Evolutionary conservation across 2,797 vertebrate species (phyloP).

Genomic region (Rhynchonycteris naso): DNA sequence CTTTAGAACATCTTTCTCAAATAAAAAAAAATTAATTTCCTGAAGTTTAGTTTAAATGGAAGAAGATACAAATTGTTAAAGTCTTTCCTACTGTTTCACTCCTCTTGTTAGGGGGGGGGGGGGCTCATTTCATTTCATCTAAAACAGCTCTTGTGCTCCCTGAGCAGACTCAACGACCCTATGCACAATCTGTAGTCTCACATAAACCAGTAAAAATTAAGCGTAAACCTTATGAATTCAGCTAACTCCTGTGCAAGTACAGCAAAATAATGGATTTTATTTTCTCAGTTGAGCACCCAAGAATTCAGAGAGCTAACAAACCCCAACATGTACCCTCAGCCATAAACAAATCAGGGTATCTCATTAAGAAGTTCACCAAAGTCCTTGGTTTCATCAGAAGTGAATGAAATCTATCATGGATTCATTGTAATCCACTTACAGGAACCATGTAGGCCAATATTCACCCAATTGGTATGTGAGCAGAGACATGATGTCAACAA

Average conservation of each 20-base stretch:
- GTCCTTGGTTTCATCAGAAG: constrained; percentile 78
- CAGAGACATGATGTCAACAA: constrained; percentile 75
- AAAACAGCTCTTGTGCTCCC: constrained; percentile 35
- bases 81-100: constrained; percentile 11
- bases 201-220: constrained; percentile 52
- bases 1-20: constrained; percentile 36
- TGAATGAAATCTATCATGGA: constrained; percentile 77
- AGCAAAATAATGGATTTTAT: constrained; percentile 54
- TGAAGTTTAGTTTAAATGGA: constrained; percentile 21
- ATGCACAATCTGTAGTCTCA: constrained; percentile 41
- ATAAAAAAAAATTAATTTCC: not conserved
- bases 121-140: not conserved
- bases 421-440: constrained; percentile 78
- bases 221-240: constrained; percentile 37
- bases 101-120: not conserved
- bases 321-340: constrained; percentile 58
- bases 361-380: constrained; percentile 76
- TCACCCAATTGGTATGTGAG: constrained; percentile 80
- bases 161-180: constrained; percentile 1
- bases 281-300: not conserved
- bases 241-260: constrained; percentile 59
- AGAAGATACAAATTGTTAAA: constrained; percentile 16
- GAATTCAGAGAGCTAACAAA: constrained; percentile 64
- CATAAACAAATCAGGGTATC: constrained; percentile 46
- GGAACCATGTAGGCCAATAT: constrained; percentile 75